A percentile compares a stretch with the other conserved stretches of the same genome.
Conservation (phyloP, 2,113 vertebrate species). For the Turdus rufiventris region DNA sequence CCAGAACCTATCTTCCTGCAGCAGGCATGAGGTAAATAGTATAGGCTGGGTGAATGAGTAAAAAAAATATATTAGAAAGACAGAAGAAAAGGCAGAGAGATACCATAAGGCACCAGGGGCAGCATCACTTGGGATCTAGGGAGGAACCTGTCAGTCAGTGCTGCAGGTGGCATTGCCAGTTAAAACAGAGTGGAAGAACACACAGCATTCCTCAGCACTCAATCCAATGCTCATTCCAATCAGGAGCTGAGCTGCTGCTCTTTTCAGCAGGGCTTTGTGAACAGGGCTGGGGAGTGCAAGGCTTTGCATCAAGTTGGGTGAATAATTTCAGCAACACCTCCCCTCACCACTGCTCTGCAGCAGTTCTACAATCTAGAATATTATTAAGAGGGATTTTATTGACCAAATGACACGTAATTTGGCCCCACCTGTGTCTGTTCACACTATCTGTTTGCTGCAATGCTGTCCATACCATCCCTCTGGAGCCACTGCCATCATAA, state of each 20-base stretch:
- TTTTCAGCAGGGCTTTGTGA: background rate
- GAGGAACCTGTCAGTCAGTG: background rate
- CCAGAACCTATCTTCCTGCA: background rate
- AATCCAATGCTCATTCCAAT: fast-evolving
- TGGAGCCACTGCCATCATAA: background rate
- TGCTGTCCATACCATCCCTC: background rate
- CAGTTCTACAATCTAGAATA: background rate
- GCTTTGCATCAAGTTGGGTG: background rate
- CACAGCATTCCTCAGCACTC: background rate
- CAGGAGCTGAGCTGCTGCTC: background rate
- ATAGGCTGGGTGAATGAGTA: background rate
- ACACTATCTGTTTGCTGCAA: background rate
- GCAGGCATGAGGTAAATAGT: background rate
- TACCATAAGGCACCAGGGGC: background rate
- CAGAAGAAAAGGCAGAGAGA: background rate
- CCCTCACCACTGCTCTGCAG: background rate
- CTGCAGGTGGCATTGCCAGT: background rate
- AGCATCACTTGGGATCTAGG: fast-evolving
- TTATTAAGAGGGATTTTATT: background rate
- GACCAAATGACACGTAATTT: background rate
- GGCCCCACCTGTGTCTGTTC: background rate
- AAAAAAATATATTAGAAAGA: background rate
- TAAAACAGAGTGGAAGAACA: background rate
- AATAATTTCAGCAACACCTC: background rate
- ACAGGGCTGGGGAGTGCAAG: background rate